A percentile compares a stretch with the other conserved stretches of the same genome.
phyloP scores from a whole-genome alignment of 2,797 vertebrate species.

The Toxotes lorentzi region DNA sequence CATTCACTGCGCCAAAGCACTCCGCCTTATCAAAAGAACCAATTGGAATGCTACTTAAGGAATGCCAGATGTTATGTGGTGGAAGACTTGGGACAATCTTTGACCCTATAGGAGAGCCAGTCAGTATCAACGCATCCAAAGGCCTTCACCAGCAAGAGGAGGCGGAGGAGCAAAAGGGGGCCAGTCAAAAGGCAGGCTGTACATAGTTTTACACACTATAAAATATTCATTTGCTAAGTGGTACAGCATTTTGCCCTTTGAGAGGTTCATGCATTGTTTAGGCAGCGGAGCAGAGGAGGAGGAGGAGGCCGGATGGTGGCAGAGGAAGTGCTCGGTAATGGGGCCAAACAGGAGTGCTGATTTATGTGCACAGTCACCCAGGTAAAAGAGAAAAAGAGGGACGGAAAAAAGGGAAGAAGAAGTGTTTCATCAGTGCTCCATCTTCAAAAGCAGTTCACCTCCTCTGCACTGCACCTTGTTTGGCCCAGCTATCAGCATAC shows the following conservation, averaged over 20 bases:
- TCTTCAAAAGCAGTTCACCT: constrained; percentile 51
- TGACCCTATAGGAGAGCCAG: constrained; percentile 50
- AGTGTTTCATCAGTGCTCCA: constrained; percentile 40
- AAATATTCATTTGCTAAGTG: constrained; percentile 98
- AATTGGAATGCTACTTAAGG: constrained; percentile 53
- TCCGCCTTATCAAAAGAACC: constrained; percentile 58
- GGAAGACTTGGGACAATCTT: constrained; percentile 40
- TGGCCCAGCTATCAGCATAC: constrained; percentile 12
- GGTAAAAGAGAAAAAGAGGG: constrained; percentile 37
- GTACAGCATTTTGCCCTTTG: constrained; percentile 92
- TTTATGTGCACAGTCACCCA: constrained; percentile 73
- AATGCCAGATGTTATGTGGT: constrained; percentile 45
- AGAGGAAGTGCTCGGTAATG: constrained; percentile 74
- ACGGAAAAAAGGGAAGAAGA: constrained; percentile 19
- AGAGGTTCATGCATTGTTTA: constrained; percentile 94
- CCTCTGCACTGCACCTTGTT: constrained; percentile 17
- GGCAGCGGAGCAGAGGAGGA: constrained; percentile 69
- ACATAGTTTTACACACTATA: constrained; percentile 86
- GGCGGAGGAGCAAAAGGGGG: constrained; percentile 38
- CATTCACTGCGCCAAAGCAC: constrained; percentile 55
- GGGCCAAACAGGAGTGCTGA: constrained; percentile 77
- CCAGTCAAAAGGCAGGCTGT: constrained; percentile 61
- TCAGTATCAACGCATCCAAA: constrained; percentile 20
- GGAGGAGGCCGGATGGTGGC: constrained; percentile 60
- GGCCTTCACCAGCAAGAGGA: constrained; percentile 22